These are phyloP conservation scores for Hipposideros armiger DNA, from an alignment of 2,113 vertebrate genomes.

Conservation along the genomic window DNA sequence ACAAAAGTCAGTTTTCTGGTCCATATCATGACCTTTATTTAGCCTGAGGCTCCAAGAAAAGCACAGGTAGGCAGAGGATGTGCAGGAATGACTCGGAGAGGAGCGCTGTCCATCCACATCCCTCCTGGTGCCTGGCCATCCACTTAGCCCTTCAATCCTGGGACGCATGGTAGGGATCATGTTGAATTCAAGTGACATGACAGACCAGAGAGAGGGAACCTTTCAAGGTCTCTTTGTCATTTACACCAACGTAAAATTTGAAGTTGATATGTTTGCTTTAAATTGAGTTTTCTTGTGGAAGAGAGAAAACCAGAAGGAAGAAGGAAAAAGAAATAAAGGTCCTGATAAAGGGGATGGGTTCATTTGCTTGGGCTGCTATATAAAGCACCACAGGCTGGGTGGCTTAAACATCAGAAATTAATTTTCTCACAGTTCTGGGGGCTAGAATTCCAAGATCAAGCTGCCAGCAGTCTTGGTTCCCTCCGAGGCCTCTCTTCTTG, in stretches of 20 bases:
- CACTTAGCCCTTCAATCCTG: background rate
- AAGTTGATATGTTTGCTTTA: background rate
- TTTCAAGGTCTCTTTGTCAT: background rate
- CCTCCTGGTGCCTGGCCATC: background rate
- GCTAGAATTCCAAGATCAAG: background rate
- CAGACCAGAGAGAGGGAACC: background rate
- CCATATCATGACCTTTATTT: background rate
- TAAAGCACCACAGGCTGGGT: background rate
- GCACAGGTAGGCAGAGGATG: background rate
- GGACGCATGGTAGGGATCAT: background rate
- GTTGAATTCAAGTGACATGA: background rate
- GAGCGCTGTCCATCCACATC: background rate
- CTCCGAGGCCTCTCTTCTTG: background rate
- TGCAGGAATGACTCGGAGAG: background rate
- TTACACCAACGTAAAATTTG: background rate
- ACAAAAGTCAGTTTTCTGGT: background rate
- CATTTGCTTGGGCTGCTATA: accelerated
- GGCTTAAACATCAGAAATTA: background rate
- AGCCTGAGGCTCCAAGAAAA: background rate
- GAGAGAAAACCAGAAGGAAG: background rate
- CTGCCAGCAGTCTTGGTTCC: background rate
- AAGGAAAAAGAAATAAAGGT: background rate
- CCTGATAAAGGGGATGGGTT: background rate
- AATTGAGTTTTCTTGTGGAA: background rate
- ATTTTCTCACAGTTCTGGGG: background rate